A percentile compares a stretch with the other conserved stretches of the same genome.
phyloP scores from a whole-genome alignment of 2,888 invertebrate genomes.

The Caprella mutica region DNA sequence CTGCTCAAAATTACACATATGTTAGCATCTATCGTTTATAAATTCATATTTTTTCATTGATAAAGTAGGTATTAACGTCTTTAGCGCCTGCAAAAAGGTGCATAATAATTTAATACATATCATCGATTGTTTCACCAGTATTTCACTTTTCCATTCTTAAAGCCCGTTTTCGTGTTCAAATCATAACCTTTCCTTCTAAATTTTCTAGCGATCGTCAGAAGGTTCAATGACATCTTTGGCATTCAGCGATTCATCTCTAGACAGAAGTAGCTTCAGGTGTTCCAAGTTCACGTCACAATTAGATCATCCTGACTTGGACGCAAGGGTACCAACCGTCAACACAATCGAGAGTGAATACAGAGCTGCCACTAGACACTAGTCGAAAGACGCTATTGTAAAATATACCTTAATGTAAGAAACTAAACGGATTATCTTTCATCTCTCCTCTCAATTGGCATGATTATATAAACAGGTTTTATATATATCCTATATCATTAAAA shows the following conservation, averaged over 20 bases:
- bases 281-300: conserved; percentile 1
- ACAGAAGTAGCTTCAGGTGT: conserved; percentile 22
- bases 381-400: no score
- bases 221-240: conserved; percentile 32
- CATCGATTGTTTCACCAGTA: background rate
- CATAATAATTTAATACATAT: background rate
- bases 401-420: no score
- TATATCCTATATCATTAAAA: no score
- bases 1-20: no score
- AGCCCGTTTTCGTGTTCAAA: no score
- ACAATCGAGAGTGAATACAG: conserved; percentile 7
- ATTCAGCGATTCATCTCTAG: conserved; percentile 31
- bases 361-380: conserved; percentile 2
- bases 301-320: conserved; percentile 1
- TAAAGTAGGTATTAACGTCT: background rate
- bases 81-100: background rate
- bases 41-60: no score
- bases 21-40: no score
- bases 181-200: no score
- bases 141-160: no score
- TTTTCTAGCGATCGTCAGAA: conserved; percentile 15
- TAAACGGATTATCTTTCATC: no score
- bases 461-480: no score
- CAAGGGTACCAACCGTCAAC: background rate
- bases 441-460: no score